A percentile compares a stretch with the other conserved stretches of the same genome.
Evolutionary conservation across 2,888 invertebrate genomes (phyloP).

Genomic region (Lycocerus yunnanus): DNA sequence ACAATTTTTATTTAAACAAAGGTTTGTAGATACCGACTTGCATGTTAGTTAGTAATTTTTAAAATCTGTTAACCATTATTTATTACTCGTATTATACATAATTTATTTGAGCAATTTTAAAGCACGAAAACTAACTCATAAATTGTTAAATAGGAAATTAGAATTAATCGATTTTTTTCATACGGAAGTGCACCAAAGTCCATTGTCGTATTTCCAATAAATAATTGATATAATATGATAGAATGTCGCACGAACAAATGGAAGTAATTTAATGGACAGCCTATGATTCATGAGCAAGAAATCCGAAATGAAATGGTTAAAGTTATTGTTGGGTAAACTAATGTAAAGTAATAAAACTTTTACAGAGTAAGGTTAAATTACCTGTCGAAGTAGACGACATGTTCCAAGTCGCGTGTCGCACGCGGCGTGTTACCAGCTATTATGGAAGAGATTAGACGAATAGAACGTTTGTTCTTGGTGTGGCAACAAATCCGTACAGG

Average conservation of each 20-base stretch:
- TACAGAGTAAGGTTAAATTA: background rate
- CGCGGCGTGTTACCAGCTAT: background rate
- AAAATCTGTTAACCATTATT: constrained; percentile 29
- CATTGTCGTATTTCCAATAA: constrained; percentile 2
- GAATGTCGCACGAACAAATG: background rate
- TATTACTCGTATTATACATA: constrained; percentile 26
- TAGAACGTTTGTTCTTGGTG: background rate
- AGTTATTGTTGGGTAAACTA: background rate
- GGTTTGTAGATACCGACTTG: constrained; percentile 15
- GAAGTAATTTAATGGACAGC: background rate
- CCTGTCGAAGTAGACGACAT: background rate
- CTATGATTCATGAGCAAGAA: background rate
- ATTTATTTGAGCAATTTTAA: constrained; percentile 23
- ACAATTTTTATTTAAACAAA: background rate
- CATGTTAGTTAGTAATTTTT: constrained; percentile 25
- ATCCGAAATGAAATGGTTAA: background rate
- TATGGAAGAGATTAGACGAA: background rate
- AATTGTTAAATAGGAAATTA: constrained; percentile 20
- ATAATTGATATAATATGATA: background rate
- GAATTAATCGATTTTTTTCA: constrained; percentile 14
- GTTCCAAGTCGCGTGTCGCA: background rate
- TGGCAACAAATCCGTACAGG: background rate
- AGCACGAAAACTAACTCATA: constrained; percentile 20
- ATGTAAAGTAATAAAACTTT: background rate
- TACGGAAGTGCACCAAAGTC: background rate